These are phyloP conservation scores for Trachelus stipa DNA, from an alignment of 2,888 invertebrate species.

Conservation along the genomic window DNA sequence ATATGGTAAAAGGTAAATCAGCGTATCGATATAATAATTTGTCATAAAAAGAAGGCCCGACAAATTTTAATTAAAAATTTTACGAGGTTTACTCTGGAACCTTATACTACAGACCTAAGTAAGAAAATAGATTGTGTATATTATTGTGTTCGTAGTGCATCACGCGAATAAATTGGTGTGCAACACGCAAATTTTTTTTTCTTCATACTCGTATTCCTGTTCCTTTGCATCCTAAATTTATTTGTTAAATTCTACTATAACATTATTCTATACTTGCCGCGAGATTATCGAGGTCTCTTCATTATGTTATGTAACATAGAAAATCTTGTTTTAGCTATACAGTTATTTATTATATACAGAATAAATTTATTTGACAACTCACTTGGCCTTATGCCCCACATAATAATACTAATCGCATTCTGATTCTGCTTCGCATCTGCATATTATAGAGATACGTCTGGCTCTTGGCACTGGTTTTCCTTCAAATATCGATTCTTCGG, in stretches of 20 bases:
- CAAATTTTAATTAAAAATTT: not conserved
- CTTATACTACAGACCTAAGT: not conserved
- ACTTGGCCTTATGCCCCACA: not conserved
- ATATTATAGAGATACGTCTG: conserved; percentile 86
- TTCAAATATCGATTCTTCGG: conserved; percentile 75
- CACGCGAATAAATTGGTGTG: conserved; percentile 24
- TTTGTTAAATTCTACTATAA: not conserved
- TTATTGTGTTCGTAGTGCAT: conserved; percentile 17
- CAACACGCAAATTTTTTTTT: conserved; percentile 2
- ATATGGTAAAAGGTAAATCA: not conserved
- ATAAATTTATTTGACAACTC: not conserved
- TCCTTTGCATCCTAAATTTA: not conserved
- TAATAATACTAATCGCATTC: conserved; percentile 1
- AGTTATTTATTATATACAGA: not conserved
- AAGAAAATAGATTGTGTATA: conserved; percentile 14
- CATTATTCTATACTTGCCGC: not conserved
- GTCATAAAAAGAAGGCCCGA: not conserved
- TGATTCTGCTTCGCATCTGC: conserved; percentile 75
- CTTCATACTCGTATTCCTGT: not conserved
- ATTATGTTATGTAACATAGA: not conserved
- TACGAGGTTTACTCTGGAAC: not conserved
- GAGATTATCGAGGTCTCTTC: not conserved
- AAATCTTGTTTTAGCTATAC: not conserved
- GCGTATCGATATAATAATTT: not conserved
- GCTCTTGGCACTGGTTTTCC: conserved; percentile 71